Evolutionary conservation across 2,888 invertebrate genomes (phyloP), one percentile per base, ranked within the genome.

Genomic region (Spodoptera picta): DNA sequence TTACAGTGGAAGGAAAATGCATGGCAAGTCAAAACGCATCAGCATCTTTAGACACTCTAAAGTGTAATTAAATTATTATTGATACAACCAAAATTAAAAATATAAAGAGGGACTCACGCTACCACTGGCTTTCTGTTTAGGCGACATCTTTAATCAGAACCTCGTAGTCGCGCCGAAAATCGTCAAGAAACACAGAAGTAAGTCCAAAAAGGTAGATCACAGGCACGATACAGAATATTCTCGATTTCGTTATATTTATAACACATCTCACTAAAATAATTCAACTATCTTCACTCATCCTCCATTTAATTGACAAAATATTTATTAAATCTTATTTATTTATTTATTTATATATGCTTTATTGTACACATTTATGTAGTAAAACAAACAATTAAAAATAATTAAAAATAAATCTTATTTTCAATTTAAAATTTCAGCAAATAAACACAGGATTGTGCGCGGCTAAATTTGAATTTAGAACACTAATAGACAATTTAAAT

Each of bases 181-280:
- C 83, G 89, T 91, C 91, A 90, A 88, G 87, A 89, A 87, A 90
- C 86, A 86, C 89, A 83, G 74, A 79, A 89, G 73, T 87, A 85
- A 83, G 85, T 89, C 89, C 90, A 84, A 80, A 81, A 82, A 19
- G 84, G 71, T 63, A 83, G 74, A 78, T 81, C 84, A 77, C 87
- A 81, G 62, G 75, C 81, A 84, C 73, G 77, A 78, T 82, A 73
- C 78, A 69, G 84, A 86, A 87, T 87, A 72, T 86, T 88, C 83
- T 87, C 85, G 84, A 87, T 75, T 69, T 76, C 75, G 75, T 79
- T 78, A 74, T 76, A 74, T 82, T 79, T 79, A 76, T 78, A 80
- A 80, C 83, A 85, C 91, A 91, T 91, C 72, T 83, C 91, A 90
- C 85, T 77, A 68, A 67, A 67, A 76, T 65, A 46, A 46, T 65